Conservation (phyloP, 2,113 vertebrate genomes). For the Loxodonta africana region DNA sequence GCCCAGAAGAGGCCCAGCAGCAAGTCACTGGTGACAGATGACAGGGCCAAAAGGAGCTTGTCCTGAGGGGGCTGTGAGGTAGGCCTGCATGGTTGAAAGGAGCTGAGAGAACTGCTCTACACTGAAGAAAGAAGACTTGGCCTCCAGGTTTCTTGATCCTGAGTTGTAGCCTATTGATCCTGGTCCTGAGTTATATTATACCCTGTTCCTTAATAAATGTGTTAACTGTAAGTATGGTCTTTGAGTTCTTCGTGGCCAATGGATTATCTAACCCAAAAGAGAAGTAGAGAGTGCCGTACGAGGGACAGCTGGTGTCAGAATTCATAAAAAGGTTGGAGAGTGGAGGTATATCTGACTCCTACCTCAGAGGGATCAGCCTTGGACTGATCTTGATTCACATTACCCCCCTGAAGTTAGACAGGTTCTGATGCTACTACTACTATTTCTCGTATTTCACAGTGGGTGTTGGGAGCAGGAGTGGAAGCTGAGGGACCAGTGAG, state of each 20-base stretch:
- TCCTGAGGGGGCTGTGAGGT: too few species aligned
- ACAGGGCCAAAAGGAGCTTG: too few species aligned
- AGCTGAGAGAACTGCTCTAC: background rate
- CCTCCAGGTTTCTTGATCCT: background rate
- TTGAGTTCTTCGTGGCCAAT: background rate
- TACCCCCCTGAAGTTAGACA: background rate
- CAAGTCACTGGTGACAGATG: background rate
- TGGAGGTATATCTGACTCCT: too few species aligned
- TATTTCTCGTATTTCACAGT: background rate
- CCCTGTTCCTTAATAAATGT: too few species aligned
- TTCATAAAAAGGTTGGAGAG: too few species aligned
- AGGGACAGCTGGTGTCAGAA: too few species aligned
- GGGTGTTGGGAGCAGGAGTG: background rate
- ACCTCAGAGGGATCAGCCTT: background rate
- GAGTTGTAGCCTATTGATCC: too few species aligned
- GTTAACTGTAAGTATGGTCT: background rate
- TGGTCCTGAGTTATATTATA: too few species aligned
- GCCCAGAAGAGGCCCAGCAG: background rate
- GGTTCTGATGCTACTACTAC: background rate
- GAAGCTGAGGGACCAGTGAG: background rate
- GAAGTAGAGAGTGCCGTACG: too few species aligned
- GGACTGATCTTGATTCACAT: background rate
- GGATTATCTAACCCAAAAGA: too few species aligned
- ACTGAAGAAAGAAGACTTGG: background rate
- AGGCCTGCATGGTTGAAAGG: too few species aligned